Conservation (phyloP, 2,888 invertebrate genomes). For the Acronicta alni region DNA sequence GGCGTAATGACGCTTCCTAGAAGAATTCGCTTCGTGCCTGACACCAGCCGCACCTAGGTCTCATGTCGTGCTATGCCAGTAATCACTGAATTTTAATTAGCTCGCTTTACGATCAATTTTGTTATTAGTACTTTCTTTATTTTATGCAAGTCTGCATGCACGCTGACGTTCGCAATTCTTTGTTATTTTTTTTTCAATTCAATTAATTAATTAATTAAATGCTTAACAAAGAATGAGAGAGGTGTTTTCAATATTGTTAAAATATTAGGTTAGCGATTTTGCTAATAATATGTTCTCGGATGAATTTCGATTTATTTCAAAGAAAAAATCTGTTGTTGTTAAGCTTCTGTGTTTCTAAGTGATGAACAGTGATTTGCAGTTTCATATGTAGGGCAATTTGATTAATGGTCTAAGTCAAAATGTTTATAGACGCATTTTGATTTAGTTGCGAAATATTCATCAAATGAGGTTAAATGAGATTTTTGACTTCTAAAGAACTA, state of each 20-base stretch:
- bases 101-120: constrained; percentile 27
- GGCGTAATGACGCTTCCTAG: constrained; percentile 66
- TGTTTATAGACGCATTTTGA: constrained; percentile 40
- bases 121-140: constrained; percentile 33
- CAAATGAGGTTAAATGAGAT: background rate
- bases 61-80: constrained; percentile 64
- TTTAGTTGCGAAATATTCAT: constrained; percentile 1
- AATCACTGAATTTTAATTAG: constrained; percentile 74
- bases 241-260: too few relatives aligned
- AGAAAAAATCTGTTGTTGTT: constrained; percentile 23
- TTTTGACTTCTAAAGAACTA: background rate
- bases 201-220: background rate
- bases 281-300: background rate
- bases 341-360: constrained; percentile 49
- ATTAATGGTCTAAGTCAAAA: constrained; percentile 52
- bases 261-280: too few relatives aligned
- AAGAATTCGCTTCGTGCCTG: constrained; percentile 74
- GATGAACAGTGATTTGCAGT: constrained; percentile 64
- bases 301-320: constrained; percentile 12
- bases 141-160: constrained; percentile 24
- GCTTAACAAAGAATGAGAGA: background rate
- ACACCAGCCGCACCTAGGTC: constrained; percentile 69
- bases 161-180: background rate
- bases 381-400: constrained; percentile 54
- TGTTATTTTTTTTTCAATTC: background rate